These are phyloP conservation scores for Ochropleura leucogaster DNA, from an alignment of 2,888 invertebrate species.

Conservation along the genomic window DNA sequence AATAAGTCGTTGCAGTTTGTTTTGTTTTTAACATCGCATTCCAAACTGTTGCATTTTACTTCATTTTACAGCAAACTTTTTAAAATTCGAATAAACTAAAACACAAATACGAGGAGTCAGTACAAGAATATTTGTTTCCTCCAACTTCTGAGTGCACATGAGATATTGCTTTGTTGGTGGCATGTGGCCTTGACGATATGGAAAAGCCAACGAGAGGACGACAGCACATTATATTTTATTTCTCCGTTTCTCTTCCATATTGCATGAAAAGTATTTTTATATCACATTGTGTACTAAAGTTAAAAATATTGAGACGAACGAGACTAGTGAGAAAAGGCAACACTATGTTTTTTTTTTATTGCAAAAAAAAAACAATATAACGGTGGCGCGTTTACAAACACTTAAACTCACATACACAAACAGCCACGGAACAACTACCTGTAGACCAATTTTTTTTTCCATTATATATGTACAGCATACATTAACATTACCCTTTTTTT, in stretches of 20 bases:
- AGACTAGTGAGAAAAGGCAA: not conserved
- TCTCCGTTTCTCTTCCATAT: not conserved
- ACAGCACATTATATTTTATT: slow-evolving; percentile 17
- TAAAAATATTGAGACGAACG: not conserved
- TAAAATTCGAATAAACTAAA: slow-evolving; percentile 15
- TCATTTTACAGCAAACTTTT: not conserved
- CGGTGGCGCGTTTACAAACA: too few species aligned
- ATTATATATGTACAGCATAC: too few species aligned
- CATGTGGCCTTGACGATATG: slow-evolving; percentile 22
- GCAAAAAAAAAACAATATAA: too few species aligned
- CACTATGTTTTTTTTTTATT: too few species aligned
- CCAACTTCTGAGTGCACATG: slow-evolving; percentile 26
- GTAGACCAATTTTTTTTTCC: too few species aligned
- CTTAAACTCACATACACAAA: too few species aligned
- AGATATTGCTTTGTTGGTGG: slow-evolving; percentile 43
- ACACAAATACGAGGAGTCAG: not conserved
- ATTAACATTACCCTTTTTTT: too few species aligned
- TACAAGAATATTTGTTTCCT: slow-evolving; percentile 23
- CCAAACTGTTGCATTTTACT: not conserved
- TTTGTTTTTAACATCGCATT: not conserved
- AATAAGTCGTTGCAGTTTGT: not conserved
- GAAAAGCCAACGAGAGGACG: slow-evolving; percentile 2
- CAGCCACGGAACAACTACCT: too few species aligned
- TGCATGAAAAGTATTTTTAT: not conserved
- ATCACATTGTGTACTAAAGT: not conserved